These are phyloP conservation scores for Drosophila ohnishii DNA, from an alignment of 1,140 invertebrate species.

Conservation along the genomic window DNA sequence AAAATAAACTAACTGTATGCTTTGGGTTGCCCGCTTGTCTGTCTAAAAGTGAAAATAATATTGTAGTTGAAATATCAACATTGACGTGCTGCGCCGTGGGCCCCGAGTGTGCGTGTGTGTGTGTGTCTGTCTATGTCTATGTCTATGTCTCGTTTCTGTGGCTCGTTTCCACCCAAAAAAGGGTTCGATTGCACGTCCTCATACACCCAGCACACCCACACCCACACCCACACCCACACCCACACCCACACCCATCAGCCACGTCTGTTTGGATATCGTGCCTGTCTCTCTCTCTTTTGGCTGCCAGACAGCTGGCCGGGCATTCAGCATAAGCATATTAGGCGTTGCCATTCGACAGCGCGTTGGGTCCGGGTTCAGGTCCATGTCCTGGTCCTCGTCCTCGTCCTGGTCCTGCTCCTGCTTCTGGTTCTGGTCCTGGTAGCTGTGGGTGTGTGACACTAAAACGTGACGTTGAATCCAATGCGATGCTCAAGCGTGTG, in stretches of 20 bases:
- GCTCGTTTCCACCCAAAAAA: conserved; percentile 29
- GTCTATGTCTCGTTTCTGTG: background rate
- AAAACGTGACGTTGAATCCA: conserved; percentile 83
- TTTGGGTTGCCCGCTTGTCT: conserved; percentile 34
- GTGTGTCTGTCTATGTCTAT: conserved; percentile 11
- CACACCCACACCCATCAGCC: background rate
- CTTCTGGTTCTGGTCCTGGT: background rate
- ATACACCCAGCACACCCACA: background rate
- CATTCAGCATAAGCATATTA: conserved; percentile 71
- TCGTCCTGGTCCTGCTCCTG: background rate
- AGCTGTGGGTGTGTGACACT: conserved; percentile 31
- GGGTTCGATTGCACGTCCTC: conserved; percentile 55
- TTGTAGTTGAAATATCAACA: conserved; percentile 71
- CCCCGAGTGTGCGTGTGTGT: background rate
- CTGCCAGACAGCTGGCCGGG: conserved; percentile 20
- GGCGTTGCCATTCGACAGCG: conserved; percentile 38
- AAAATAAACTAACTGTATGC: conserved; percentile 66
- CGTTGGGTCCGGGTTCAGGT: background rate
- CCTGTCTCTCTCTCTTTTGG: conserved; percentile 30
- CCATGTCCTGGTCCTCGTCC: background rate
- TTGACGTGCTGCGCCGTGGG: conserved; percentile 31
- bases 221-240: background rate
- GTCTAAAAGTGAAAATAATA: conserved; percentile 69
- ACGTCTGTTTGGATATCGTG: conserved; percentile 28
- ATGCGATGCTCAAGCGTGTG: conserved; percentile 83